Base-by-base conservation (phyloP, 2,888 invertebrate genomes). In the Caenorhabditis becei region DNA sequence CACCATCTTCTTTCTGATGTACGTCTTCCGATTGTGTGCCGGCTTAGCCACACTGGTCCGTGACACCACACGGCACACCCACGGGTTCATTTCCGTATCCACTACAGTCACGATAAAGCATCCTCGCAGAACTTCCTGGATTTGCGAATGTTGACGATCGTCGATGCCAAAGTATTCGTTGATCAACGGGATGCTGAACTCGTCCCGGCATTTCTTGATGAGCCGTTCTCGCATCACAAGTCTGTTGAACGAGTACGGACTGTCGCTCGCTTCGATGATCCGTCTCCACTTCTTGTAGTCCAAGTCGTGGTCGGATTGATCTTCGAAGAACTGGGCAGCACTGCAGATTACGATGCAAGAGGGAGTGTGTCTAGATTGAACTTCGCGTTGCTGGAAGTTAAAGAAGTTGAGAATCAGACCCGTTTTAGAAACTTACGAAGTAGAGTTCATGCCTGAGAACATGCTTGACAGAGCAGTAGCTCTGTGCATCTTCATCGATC, bases 191-290 rank as follows among this genome's bases (percentile, higher is more conserved):
- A 35, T 0, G n/a, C 20, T 18, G 37, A 67, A 77, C 18, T 44
- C 47, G 0, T 69, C 69, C 18, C 69, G 41, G 54, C 69, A 62
- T 26, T 18, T 56, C n/a, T 32, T 47, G 28, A 77, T 35, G n/a
- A 77, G 18, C n/a, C 77, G 14, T 61, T 77, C 62, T 37, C 77
- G 53, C 56, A 69, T 62, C 3, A 77, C 61, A 20, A 77, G 69
- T 44, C 47, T 32, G n/a, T 77, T 62, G 58, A 77, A 77, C 10
- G 77, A 35, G 41, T 47, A 69, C 37, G 67, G 77, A 28, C 53
- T 56, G 35, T 77, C 69, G 26, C 77, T 69, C 7, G 35, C 63
- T 28, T 78, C 78, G 18, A 69, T 70, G 10, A 78, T 71, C n/a
- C 54, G 24, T 18, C 11, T 69, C 77, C 77, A 65, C n/a, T 49